These are phyloP conservation scores for Nothoprocta pentlandii DNA, from an alignment of 2,113 vertebrate species.

Conservation along the genomic window DNA sequence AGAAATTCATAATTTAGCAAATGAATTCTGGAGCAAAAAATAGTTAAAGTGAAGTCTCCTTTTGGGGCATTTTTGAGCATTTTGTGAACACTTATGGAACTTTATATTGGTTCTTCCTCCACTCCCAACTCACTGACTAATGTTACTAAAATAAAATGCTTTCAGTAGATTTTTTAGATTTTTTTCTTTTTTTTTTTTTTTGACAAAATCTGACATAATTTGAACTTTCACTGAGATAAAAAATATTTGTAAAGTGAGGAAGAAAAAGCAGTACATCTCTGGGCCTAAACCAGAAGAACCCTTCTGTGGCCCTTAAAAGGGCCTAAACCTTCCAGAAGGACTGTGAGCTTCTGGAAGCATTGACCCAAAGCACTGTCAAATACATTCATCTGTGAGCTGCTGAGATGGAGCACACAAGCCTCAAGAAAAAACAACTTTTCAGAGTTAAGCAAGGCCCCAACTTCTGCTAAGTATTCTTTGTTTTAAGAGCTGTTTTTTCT, in stretches of 20 bases:
- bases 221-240: neutral
- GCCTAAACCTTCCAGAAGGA: neutral
- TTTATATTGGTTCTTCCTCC: conserved; percentile 4
- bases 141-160: neutral
- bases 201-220: neutral
- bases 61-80: neutral
- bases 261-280: neutral
- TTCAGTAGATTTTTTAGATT: neutral
- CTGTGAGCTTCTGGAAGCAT: neutral
- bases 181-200: neutral
- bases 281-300: neutral
- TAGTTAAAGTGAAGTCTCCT: conserved; percentile 53
- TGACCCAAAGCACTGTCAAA: neutral
- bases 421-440: neutral
- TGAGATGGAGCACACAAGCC: neutral
- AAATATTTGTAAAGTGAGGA: neutral
- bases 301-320: too few relatives aligned
- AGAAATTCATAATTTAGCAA: conserved; percentile 44
- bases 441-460: neutral
- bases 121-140: neutral
- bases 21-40: conserved; percentile 60
- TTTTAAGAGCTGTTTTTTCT: neutral
- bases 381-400: neutral
- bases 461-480: neutral
- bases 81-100: conserved; percentile 43